A percentile compares a stretch with the other conserved stretches of the same genome.
These are phyloP conservation scores for Hypomecis punctinalis DNA, from an alignment of 2,888 invertebrate species.

Conservation along the genomic window DNA sequence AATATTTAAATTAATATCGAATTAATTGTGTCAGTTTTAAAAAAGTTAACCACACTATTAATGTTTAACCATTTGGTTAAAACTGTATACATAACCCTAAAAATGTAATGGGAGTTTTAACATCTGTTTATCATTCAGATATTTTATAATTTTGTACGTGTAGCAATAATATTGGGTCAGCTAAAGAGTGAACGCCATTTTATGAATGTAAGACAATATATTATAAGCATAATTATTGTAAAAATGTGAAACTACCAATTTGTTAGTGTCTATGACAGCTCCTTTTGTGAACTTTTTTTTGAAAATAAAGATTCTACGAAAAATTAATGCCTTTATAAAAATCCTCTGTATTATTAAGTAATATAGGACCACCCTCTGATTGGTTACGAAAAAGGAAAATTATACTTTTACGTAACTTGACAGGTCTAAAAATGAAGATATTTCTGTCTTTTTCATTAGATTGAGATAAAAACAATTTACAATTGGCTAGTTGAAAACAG, in stretches of 20 bases:
- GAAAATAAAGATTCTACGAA: slow-evolving; percentile 73
- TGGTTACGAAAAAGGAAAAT: too few relatives aligned
- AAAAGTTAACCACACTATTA: too few relatives aligned
- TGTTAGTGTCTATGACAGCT: slow-evolving; percentile 66
- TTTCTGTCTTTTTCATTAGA: too few relatives aligned
- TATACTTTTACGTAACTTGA: too few relatives aligned
- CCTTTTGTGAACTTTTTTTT: slow-evolving; percentile 72
- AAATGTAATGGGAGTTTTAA: background rate
- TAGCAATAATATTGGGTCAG: slow-evolving; percentile 7
- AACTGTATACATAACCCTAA: background rate
- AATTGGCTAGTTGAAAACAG: too few relatives aligned
- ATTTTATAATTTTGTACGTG: slow-evolving; percentile 2
- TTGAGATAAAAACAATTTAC: too few relatives aligned
- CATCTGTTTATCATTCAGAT: background rate
- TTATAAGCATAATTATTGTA: slow-evolving; percentile 41
- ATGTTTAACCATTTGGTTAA: too few relatives aligned
- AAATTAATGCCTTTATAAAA: slow-evolving; percentile 38
- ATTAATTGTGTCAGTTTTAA: too few relatives aligned
- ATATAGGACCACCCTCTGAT: too few relatives aligned
- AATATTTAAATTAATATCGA: too few relatives aligned
- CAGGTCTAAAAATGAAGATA: too few relatives aligned
- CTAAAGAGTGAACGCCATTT: slow-evolving; percentile 8
- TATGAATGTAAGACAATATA: slow-evolving; percentile 47
- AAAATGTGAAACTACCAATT: slow-evolving; percentile 46
- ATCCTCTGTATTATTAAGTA: too few relatives aligned